Percentiles rank a stretch among this genome's conserved stretches.
These are phyloP conservation scores for Drosophila aff. DNA, from an alignment of 1,140 invertebrate species.

Conservation along the genomic window DNA sequence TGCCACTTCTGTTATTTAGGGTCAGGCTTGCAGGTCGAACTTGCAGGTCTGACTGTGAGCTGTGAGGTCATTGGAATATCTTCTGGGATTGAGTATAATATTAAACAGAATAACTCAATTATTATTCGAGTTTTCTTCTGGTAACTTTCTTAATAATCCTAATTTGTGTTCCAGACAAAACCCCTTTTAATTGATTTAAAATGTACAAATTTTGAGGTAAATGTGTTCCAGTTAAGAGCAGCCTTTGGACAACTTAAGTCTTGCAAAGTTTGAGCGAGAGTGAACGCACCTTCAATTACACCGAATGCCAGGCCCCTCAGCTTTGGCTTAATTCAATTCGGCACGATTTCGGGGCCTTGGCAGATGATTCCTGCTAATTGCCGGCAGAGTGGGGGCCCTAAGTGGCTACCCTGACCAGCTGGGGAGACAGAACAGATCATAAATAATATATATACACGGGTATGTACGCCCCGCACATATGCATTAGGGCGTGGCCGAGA, in stretches of 20 bases:
- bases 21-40: not conserved
- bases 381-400: slow-evolving; percentile 23
- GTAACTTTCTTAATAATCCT: not conserved
- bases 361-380: slow-evolving; percentile 50
- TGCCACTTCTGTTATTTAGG: slow-evolving; percentile 56
- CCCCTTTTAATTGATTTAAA: slow-evolving; percentile 1
- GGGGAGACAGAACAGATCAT: slow-evolving; percentile 66
- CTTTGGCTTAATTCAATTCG: slow-evolving; percentile 34
- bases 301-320: not conserved
- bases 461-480: slow-evolving; percentile 59
- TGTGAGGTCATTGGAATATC: not conserved
- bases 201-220: not conserved
- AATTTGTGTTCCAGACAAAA: not conserved
- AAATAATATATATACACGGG: slow-evolving; percentile 56
- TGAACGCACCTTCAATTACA: slow-evolving; percentile 28
- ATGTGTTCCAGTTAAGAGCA: not conserved
- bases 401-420: slow-evolving; percentile 36
- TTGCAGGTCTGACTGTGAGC: not conserved
- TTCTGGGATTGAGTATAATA: not conserved
- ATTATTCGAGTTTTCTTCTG: not conserved
- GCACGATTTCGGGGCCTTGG: slow-evolving; percentile 27
- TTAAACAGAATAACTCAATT: not conserved
- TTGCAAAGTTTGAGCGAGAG: not conserved
- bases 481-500: slow-evolving; percentile 46
- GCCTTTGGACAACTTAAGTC: not conserved